phyloP scores from a whole-genome alignment of 2,113 vertebrate species.

The Boulengeromyrus knoepffleri region DNA sequence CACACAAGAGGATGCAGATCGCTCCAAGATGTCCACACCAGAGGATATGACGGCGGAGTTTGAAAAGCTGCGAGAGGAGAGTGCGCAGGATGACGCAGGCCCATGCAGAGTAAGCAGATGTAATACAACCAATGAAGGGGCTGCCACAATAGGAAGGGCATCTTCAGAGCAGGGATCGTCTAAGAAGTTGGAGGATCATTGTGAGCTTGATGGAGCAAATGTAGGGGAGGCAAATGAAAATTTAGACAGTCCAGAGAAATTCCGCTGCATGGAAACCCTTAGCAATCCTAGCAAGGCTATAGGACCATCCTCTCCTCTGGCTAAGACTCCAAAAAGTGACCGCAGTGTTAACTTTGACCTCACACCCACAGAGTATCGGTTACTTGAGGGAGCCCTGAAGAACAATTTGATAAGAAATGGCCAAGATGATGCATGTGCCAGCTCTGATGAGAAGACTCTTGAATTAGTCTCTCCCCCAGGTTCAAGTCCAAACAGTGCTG shows the following conservation, averaged over 20 bases:
- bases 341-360: slow-evolving; percentile 62
- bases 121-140: slow-evolving; percentile 33
- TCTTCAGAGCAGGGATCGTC: slow-evolving; percentile 28
- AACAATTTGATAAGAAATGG: slow-evolving; percentile 37
- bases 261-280: slow-evolving; percentile 44
- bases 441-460: slow-evolving; percentile 68
- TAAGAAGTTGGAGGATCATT: neutral
- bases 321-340: slow-evolving; percentile 62
- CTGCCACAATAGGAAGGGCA: slow-evolving; percentile 36
- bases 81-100: slow-evolving; percentile 25
- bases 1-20: slow-evolving; percentile 25
- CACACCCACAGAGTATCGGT: slow-evolving; percentile 62
- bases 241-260: slow-evolving; percentile 56
- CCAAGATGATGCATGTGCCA: slow-evolving; percentile 54
- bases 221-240: slow-evolving; percentile 5
- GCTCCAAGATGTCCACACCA: slow-evolving; percentile 54
- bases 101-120: neutral
- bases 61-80: slow-evolving; percentile 37
- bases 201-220: slow-evolving; percentile 10
- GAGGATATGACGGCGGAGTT: slow-evolving; percentile 52
- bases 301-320: slow-evolving; percentile 60
- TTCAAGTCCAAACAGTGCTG: slow-evolving; percentile 61
- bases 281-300: slow-evolving; percentile 33
- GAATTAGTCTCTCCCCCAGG: slow-evolving; percentile 61
- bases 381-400: slow-evolving; percentile 53